Evolutionary conservation across 2,888 invertebrate species (phyloP), one percentile per base, ranked within the genome.

Genomic region (Drosophila robusta): DNA sequence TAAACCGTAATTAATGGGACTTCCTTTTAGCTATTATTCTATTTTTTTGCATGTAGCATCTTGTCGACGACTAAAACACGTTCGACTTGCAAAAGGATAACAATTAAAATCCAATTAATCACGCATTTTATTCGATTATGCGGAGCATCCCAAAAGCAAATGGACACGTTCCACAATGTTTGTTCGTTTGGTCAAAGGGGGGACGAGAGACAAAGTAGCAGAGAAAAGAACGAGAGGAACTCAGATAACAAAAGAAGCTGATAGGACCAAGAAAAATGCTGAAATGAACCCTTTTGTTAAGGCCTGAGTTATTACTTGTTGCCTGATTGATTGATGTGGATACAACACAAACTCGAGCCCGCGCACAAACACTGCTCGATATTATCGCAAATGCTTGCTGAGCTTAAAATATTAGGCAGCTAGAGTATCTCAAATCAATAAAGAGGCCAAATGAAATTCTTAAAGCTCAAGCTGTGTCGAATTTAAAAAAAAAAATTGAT

Each of bases 21-120:
- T 74, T 86, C 77, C 87, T 69, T 67, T 70, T 65, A 56, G 86
- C 83, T 83, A 78, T 86, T 80, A 82, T 80, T 75, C 67, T 66
- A 83, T 65, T 70, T 75, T 76, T 75, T 63, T 56, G 58, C 67
- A 58, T 47, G 44, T 50, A 71, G 68, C 64, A n/a, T 49, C 58
- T 52, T 57, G 64, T 61, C 70, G 69, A 72, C 61, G 46, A 51
- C 58, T 50, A 76, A 69, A 76, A 80, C 84, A 80, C 79, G 84
- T 80, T 80, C 70, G 67, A 67, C 74, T 83, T 64, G 74, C 70
- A 66, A 86, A 83, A 72, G 84, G 87, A 87, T 76, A 82, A 82
- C 85, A 85, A 85, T 85, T 85, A 87, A 87, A 87, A 85, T 85
- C 82, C 74, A 85, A 85, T 85, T 87, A 85, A 85, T 87, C 85